A percentile compares a stretch with the other conserved stretches of the same genome.
phyloP scores from a whole-genome alignment of 2,888 invertebrate species.

The Epistrophe grossulariae region DNA sequence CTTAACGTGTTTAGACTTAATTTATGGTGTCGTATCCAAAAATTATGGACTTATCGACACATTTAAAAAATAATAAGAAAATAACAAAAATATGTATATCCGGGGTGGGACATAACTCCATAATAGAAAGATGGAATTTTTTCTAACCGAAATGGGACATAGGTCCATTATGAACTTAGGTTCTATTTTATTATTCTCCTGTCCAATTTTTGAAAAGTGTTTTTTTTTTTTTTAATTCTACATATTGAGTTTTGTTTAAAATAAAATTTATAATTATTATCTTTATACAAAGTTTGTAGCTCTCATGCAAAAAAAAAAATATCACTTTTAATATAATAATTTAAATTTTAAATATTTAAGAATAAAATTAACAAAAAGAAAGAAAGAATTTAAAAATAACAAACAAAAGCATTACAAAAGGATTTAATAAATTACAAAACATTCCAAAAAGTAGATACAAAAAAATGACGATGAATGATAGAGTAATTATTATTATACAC shows the following conservation, averaged over 20 bases:
- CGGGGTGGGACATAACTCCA: no score
- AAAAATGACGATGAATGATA: slow-evolving; percentile 34
- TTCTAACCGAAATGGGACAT: no score
- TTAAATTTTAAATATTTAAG: background rate
- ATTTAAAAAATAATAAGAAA: no score
- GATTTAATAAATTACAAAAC: slow-evolving; percentile 19
- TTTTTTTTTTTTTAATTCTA: no score
- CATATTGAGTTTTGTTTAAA: background rate
- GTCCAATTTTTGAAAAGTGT: no score
- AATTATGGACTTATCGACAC: no score
- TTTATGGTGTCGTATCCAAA: no score
- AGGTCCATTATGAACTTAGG: no score
- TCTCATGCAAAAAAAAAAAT: background rate
- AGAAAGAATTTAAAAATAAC: background rate
- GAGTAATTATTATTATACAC: slow-evolving; percentile 2
- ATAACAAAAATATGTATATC: no score
- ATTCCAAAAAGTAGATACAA: slow-evolving; percentile 16
- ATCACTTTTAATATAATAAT: background rate
- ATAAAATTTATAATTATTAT: background rate
- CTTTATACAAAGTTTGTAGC: background rate
- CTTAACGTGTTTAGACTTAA: no score
- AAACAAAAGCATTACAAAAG: slow-evolving; percentile 29
- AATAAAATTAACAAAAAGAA: background rate
- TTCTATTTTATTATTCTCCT: no score
- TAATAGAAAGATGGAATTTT: no score